These are phyloP conservation scores for Oreotrochilus melanogaster DNA, from an alignment of 2,113 vertebrate genomes.

Conservation along the genomic window DNA sequence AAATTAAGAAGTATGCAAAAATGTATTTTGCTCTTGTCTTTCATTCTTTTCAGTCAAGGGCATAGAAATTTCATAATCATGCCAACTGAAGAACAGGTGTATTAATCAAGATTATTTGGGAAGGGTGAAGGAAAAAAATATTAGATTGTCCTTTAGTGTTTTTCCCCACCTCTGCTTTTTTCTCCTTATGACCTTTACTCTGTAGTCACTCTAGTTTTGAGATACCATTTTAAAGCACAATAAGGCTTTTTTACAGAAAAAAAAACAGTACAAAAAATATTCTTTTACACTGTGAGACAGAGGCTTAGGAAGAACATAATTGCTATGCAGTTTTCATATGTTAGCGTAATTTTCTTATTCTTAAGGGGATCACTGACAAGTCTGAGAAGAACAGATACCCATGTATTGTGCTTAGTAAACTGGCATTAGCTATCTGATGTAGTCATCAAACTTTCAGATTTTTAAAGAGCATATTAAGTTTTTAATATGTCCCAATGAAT, in stretches of 20 bases:
- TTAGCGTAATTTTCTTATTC: background rate
- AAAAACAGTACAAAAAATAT: background rate
- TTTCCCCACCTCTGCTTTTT: background rate
- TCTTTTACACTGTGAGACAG: background rate
- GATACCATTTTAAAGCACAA: background rate
- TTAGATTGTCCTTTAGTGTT: background rate
- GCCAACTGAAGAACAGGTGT: background rate
- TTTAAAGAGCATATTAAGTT: background rate
- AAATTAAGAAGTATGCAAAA: constrained; percentile 1
- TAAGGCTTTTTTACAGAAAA: background rate
- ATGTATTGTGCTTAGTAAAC: background rate
- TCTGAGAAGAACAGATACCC: background rate
- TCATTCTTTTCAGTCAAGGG: background rate
- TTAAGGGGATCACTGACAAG: background rate
- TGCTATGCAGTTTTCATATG: background rate
- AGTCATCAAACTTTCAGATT: background rate
- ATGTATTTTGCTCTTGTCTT: background rate
- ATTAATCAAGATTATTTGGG: background rate
- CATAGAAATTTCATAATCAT: background rate
- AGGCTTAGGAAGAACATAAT: background rate
- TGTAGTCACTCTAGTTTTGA: background rate
- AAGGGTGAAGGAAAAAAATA: background rate
- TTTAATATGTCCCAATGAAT: background rate
- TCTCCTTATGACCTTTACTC: background rate
- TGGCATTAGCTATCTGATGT: background rate